phyloP scores from a whole-genome alignment of 2,113 vertebrate genomes.

The Paedocypris sp. region DNA sequence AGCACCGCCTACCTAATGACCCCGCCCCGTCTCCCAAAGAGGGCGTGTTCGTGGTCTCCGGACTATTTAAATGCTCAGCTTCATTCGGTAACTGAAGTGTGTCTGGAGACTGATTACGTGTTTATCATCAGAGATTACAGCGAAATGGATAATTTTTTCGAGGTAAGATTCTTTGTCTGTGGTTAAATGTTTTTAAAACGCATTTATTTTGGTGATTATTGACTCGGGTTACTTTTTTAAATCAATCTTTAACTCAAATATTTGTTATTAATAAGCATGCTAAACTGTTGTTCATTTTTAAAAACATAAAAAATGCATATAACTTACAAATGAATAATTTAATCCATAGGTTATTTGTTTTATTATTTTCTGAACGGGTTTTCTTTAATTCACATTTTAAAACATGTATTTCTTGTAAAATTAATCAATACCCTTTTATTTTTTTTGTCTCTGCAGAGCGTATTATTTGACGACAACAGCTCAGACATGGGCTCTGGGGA shows the following conservation, averaged over 20 bases:
- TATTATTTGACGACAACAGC: slow-evolving; percentile 48
- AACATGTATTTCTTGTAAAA: background rate
- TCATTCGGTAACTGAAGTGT: background rate
- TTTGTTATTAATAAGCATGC: too few relatives aligned
- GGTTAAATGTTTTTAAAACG: background rate
- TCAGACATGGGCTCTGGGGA: slow-evolving; percentile 54
- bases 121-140: background rate
- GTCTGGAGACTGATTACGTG: background rate
- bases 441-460: slow-evolving; percentile 34
- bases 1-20: background rate
- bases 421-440: background rate
- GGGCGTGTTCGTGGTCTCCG: background rate
- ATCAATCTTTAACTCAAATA: too few relatives aligned
- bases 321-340: too few relatives aligned
- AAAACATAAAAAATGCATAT: too few relatives aligned
- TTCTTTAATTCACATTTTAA: background rate
- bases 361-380: background rate
- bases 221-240: too few relatives aligned
- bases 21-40: background rate
- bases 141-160: background rate
- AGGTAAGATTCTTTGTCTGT: background rate
- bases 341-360: background rate
- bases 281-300: too few relatives aligned
- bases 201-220: too few relatives aligned
- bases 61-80: background rate